Base-by-base conservation (phyloP, 2,113 vertebrate species). In the Callopanchax toddi region DNA sequence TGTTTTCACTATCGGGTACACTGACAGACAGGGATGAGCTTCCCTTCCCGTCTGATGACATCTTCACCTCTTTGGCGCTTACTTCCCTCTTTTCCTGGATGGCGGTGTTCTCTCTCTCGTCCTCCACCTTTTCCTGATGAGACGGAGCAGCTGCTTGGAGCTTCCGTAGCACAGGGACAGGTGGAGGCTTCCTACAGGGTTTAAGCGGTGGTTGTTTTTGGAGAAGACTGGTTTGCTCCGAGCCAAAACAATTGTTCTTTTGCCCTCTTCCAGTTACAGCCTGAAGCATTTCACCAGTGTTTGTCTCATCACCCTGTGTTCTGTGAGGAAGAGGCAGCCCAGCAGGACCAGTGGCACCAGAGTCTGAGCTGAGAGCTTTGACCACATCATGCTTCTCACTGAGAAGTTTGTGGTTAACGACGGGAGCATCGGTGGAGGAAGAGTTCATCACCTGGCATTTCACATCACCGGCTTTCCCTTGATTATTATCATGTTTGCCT, bases 101-200 rank as follows among this genome's bases (percentile, higher is more conserved):
- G 16, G 91, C 87, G 13, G 90, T 52, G 71, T 91, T 89, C 63
- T 88, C 90, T 63, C 92, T 92, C 18, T 89, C 90, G 36, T 90
- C 76, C 0, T 95, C 95, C 52, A 94, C 63, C 76, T 91, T 91
- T 78, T 94, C 93, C 82, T 98, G 96, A 18, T 83, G 86, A 40
- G 90, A 60, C 0, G 94, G 87, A 54, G 74, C 72, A 0, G 84
- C 59, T 71, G 85, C 64, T 16, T 76, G 88, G 51, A 88, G 86
- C 74, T 93, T 96, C 81, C 93, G 92, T 58, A 94, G 95, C 53
- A 94, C 92, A 60, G 93, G 94, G 46, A 91, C 13, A 60, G 95
- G 96, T 80, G 90, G 75, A 56, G 85, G 91, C 60, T 95, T 94
- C 53, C 78, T 89, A 50, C 39, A 82, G 42, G 56, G 61, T 25